These are phyloP conservation scores for Triops longicaudatus DNA, from an alignment of 1,140 invertebrate species.

Conservation along the genomic window DNA sequence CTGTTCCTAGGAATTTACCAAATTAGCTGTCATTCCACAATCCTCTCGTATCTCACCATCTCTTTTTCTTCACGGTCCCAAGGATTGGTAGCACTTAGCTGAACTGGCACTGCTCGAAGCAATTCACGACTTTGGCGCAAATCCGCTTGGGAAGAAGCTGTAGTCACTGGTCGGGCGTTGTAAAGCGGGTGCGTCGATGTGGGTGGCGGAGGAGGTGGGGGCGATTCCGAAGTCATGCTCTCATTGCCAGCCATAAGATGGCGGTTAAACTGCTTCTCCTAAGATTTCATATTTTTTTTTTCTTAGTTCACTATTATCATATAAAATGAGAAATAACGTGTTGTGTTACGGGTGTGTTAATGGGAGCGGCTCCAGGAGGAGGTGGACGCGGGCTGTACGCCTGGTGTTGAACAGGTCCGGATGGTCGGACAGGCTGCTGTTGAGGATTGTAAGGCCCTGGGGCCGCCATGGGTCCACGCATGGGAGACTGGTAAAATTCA, in stretches of 20 bases:
- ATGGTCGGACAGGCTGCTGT: conserved; percentile 30
- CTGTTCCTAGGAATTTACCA: conserved; percentile 46
- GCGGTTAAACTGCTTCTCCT: conserved; percentile 33
- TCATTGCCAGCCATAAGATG: conserved; percentile 35
- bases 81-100: conserved; percentile 57
- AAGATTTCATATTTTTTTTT: background rate
- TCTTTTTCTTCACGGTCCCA: conserved; percentile 85
- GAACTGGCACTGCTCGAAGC: conserved; percentile 32
- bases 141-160: conserved; percentile 34
- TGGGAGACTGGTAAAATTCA: background rate
- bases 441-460: conserved; percentile 33
- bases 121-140: conserved; percentile 37
- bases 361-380: background rate
- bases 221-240: conserved; percentile 46
- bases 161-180: conserved; percentile 34
- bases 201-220: conserved; percentile 54
- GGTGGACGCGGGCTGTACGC: conserved; percentile 28
- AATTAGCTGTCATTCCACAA: background rate
- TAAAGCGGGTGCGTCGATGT: conserved; percentile 62
- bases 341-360: background rate
- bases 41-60: conserved; percentile 44
- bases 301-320: background rate
- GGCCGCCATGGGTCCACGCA: conserved; percentile 29
- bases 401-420: conserved; percentile 24
- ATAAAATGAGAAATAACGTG: background rate